A percentile compares a stretch with the other conserved stretches of the same genome.
phyloP scores from a whole-genome alignment of 2,113 vertebrate species.

The Onychostoma macrolepis region DNA sequence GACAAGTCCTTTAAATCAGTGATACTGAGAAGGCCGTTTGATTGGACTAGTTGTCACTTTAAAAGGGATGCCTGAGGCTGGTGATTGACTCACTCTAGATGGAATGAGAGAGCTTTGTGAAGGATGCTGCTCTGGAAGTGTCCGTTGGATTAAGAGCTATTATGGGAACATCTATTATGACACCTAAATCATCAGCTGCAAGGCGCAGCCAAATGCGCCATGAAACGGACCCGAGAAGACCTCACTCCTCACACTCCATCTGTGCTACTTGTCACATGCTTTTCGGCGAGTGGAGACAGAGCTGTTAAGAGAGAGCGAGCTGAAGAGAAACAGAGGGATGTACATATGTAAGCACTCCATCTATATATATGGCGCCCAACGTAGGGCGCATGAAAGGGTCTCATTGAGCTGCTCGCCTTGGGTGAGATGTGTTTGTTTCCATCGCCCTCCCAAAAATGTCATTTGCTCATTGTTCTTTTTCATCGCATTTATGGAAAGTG shows the following conservation, averaged over 20 bases:
- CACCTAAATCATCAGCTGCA: constrained; percentile 58
- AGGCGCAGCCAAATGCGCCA: constrained; percentile 55
- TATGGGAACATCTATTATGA: constrained; percentile 59
- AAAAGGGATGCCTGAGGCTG: constrained; percentile 60
- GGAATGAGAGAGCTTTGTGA: constrained; percentile 43
- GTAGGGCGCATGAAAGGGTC: not conserved
- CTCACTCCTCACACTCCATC: constrained; percentile 58
- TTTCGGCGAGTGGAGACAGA: constrained; percentile 41
- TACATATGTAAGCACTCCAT: constrained; percentile 49
- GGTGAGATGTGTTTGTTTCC: constrained; percentile 16
- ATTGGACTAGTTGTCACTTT: constrained; percentile 61
- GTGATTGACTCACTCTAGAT: constrained; percentile 48
- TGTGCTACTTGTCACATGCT: constrained; percentile 52
- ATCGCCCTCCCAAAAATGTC: not conserved
- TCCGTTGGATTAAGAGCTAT: constrained; percentile 59
- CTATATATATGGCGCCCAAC: not conserved
- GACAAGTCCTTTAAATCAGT: constrained; percentile 59
- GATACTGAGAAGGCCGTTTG: constrained; percentile 59
- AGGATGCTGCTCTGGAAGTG: constrained; percentile 53
- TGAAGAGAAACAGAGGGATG: constrained; percentile 52
- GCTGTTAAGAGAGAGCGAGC: constrained; percentile 52
- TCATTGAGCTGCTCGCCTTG: not conserved
- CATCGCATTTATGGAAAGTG: not conserved
- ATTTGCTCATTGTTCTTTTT: not conserved
- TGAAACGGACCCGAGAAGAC: constrained; percentile 57